Conservation (phyloP, 2,113 vertebrate species). For the Urocynchramus pylzowi region DNA sequence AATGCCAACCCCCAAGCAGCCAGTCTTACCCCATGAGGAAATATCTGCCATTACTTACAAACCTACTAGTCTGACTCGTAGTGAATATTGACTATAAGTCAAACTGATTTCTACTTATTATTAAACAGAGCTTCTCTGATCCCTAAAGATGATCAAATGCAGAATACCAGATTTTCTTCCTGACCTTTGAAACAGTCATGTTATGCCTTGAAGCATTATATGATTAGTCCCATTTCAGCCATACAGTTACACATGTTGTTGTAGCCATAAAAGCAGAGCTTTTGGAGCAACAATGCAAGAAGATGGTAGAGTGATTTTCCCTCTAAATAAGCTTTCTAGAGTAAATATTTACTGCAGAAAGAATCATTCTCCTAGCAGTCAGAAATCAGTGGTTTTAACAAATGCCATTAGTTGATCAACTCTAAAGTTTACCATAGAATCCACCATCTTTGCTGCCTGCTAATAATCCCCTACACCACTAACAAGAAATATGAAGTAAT, state of each 20-base stretch:
- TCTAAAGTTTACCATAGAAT: not conserved
- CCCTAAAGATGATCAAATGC: not conserved
- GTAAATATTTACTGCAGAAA: not conserved
- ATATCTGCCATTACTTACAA: not conserved
- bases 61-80: not conserved
- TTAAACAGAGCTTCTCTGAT: not conserved
- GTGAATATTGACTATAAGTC: not conserved
- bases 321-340: not conserved
- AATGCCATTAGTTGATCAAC: not conserved
- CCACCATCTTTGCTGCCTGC: not conserved
- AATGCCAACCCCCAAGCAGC: not conserved
- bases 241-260: not conserved
- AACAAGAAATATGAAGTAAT: not conserved
- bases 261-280: not conserved
- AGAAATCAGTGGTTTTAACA: not conserved
- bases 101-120: constrained; percentile 9
- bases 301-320: not conserved
- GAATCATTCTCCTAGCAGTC: not conserved
- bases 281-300: not conserved
- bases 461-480: not conserved
- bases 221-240: constrained; percentile 21
- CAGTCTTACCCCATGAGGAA: not conserved
- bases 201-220: constrained; percentile 20
- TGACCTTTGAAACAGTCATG: constrained; percentile 39
- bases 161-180: not conserved